Evolutionary conservation across 2,113 vertebrate species (phyloP).

Genomic region (Meles meles): DNA sequence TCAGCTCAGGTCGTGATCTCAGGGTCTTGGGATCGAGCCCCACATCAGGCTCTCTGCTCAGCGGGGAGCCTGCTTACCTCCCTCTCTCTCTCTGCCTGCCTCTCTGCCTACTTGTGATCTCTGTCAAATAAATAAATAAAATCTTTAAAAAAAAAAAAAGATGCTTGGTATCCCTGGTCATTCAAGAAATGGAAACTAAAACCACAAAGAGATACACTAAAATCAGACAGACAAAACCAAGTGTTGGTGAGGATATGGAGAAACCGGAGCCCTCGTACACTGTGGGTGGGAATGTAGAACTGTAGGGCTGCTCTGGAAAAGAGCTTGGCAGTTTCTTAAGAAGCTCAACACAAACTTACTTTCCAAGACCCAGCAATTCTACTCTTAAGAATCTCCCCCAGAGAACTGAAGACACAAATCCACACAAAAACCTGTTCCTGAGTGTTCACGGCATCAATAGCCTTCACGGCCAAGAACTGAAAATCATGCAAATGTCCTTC

Average conservation of each 20-base stretch:
- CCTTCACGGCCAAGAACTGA: neutral
- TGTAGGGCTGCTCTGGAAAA: neutral
- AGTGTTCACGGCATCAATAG: neutral
- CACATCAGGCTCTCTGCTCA: no score
- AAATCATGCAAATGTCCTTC: neutral
- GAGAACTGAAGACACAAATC: neutral
- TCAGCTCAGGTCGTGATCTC: no score
- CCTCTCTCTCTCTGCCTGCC: no score
- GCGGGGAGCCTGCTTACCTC: no score
- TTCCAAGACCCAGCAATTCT: neutral
- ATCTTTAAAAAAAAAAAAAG: neutral
- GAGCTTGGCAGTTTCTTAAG: neutral
- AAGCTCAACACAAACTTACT: neutral
- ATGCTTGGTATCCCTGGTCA: neutral
- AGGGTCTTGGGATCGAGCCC: no score
- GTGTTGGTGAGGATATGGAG: neutral
- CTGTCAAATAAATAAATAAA: no score
- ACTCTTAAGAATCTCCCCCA: neutral
- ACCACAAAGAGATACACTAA: neutral
- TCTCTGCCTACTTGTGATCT: no score
- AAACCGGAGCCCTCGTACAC: neutral
- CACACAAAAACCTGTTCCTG: neutral
- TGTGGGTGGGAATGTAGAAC: neutral
- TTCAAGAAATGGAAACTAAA: neutral
- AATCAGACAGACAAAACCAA: neutral